A percentile compares a stretch with the other conserved stretches of the same genome.
Conservation (phyloP, 23 tunicate species). For the Halocynthia aurantium region DNA sequence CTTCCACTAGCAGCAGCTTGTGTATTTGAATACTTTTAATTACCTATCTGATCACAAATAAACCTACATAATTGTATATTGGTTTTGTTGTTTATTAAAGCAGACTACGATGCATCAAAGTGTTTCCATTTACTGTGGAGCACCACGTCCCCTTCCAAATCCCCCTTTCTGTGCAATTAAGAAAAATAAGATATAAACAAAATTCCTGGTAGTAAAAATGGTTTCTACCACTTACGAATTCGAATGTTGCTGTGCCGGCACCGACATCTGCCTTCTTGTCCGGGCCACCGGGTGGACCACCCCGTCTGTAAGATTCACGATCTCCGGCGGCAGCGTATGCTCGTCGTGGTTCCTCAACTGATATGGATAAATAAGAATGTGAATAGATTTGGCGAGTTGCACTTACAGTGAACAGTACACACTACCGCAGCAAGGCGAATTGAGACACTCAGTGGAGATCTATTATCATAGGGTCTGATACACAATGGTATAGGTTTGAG, state of each 20-base stretch:
- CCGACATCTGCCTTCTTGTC: slow-evolving; percentile 99
- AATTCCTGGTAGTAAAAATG: too few species aligned
- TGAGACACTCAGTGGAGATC: too few species aligned
- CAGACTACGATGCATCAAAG: slow-evolving; percentile 3
- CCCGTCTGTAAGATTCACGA: slow-evolving; percentile 88
- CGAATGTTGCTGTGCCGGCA: slow-evolving; percentile 70
- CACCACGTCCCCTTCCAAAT: slow-evolving; percentile 91
- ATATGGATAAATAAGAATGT: neutral
- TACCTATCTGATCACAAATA: too few species aligned
- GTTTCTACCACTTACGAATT: slow-evolving; percentile 30
- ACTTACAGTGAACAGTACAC: too few species aligned
- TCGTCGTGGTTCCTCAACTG: slow-evolving; percentile 68
- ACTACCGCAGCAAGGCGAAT: too few species aligned
- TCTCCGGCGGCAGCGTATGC: slow-evolving; percentile 67
- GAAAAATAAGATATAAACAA: too few species aligned
- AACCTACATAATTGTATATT: too few species aligned
- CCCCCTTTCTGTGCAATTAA: slow-evolving; percentile 38
- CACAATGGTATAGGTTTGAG: too few species aligned
- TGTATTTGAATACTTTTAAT: too few species aligned
- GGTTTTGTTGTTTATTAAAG: neutral
- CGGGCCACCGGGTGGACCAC: slow-evolving; percentile 37
- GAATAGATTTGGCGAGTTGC: too few species aligned
- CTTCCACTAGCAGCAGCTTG: too few species aligned
- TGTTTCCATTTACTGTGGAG: slow-evolving; percentile 13
- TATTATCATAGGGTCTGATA: too few species aligned